Percentiles rank a stretch among this genome's conserved stretches.
Conservation (phyloP, 2,797 vertebrate species). For the Cottoperca gobio region DNA sequence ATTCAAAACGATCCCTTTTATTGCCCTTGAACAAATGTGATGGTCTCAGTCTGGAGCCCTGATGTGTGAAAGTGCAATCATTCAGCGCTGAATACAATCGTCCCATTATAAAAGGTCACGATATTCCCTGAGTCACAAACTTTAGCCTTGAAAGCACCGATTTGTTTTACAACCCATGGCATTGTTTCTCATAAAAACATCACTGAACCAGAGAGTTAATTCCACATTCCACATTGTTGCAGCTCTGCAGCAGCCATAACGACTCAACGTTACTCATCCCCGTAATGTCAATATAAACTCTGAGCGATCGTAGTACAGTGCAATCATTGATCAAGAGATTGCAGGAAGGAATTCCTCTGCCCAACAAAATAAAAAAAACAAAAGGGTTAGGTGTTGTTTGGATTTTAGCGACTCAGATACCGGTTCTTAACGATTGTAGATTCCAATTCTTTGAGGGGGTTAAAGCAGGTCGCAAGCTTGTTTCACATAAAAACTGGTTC, state of each 20-base stretch:
- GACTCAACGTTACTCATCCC: not conserved
- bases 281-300: conserved; percentile 18
- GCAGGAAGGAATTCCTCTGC: not conserved
- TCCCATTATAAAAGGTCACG: not conserved
- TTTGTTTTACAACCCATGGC: not conserved
- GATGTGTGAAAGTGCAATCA: not conserved
- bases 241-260: not conserved
- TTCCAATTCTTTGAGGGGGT: too few species aligned
- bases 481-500: too few species aligned
- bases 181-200: not conserved
- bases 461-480: too few species aligned
- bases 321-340: conserved; percentile 6
- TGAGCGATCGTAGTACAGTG: not conserved
- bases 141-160: not conserved
- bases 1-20: not conserved
- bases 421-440: too few species aligned
- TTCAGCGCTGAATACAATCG: not conserved
- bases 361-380: not conserved
- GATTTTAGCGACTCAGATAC: too few species aligned
- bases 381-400: too few species aligned
- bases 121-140: not conserved
- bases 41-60: not conserved
- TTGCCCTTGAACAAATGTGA: not conserved
- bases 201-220: not conserved
- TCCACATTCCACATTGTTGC: not conserved